phyloP scores from a whole-genome alignment of 2,113 vertebrate species.

The Eulemur rufifrons region DNA sequence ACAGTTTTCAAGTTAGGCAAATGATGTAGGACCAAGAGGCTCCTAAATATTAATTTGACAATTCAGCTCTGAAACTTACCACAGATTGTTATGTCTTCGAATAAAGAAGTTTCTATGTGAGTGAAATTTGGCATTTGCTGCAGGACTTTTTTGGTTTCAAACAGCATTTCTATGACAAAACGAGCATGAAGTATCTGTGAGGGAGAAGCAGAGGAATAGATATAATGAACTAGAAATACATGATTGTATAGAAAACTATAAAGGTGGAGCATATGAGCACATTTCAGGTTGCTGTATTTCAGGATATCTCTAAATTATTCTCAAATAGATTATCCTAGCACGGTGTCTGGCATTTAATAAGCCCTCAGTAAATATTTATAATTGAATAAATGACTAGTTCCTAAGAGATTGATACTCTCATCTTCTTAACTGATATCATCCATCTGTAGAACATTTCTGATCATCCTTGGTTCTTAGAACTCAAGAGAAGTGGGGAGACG shows the following conservation, averaged over 20 bases:
- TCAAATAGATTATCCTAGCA: constrained; percentile 35
- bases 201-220: constrained; percentile 18
- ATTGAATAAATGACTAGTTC: constrained; percentile 30
- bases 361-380: neutral
- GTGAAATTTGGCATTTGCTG: constrained; percentile 94
- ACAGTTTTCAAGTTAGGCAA: constrained; percentile 48
- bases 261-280: neutral
- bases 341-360: constrained; percentile 32
- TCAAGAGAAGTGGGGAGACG: neutral
- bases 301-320: constrained; percentile 22
- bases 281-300: constrained; percentile 24
- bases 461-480: neutral
- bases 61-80: constrained; percentile 83
- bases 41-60: constrained; percentile 68
- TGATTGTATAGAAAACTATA: neutral
- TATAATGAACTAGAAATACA: constrained; percentile 17
- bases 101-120: constrained; percentile 89
- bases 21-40: constrained; percentile 60
- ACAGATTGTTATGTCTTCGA: constrained; percentile 93
- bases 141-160: constrained; percentile 92
- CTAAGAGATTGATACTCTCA: neutral
- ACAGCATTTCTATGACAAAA: constrained; percentile 93
- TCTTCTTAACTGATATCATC: constrained; percentile 38
- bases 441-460: constrained; percentile 27
- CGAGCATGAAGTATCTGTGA: constrained; percentile 92